Evolutionary conservation across 2,888 invertebrate genomes (phyloP), one percentile per base, ranked within the genome.

Genomic region (Thymelicus sylvestris): DNA sequence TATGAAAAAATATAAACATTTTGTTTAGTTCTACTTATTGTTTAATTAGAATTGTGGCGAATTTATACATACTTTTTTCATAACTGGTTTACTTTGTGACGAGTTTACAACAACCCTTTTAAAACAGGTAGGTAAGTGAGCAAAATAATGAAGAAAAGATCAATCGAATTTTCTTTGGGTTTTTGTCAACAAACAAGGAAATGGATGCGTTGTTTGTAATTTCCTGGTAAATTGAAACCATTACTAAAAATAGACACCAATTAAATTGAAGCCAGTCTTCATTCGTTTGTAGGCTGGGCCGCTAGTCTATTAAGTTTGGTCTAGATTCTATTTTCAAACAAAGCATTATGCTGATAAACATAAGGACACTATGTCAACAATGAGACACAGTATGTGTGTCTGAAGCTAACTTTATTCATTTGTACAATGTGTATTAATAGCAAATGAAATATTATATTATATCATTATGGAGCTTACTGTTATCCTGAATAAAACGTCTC

Each of bases 241-340:
- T 6, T 15, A 31, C 68, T 63, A 63, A 44, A 68, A 63, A 68
- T 68, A 68, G 38, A 44, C 39, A 38, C 7, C 39, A 67, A 50
- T 63, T 63, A 47, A 68, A 63, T 68, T 63, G 39, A 31, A 15
- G 55, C 41, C 62, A 38, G 44, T 66, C 48, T 67, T 67, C 62
- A 55, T 52, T 62, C 52, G 50, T 63, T 68, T 31, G 60, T 67
- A 48, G 48, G 38, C 66, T 39, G 48, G 38, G 60, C 41, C 59
- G 38, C 66, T 39, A 60, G 48, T 67, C 41, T 66, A 47, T 67
- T 67, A 39, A 67, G 44, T 55, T 62, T 52, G 44, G 41, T 55
- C 62, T 68, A 68, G 68, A 57, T 68, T 63, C 68, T 63, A 68
- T 63, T 63, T 50, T 57, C 38, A 63, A 48, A 67, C 61, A 59